Conservation (phyloP, 2,113 vertebrate species). For the Xiphias gladius region DNA sequence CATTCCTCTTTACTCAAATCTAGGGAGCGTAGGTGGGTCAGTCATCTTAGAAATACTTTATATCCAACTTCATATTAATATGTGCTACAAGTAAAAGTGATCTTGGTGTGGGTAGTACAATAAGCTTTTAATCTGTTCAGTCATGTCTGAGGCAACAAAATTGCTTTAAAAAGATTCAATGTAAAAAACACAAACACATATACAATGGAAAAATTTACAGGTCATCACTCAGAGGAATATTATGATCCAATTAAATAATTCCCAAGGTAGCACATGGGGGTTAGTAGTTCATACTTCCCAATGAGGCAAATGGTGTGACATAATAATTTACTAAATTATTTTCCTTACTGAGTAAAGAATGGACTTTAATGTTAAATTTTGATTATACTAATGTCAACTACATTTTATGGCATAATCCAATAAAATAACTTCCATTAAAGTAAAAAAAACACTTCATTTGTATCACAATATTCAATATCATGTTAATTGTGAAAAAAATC, state of each 20-base stretch:
- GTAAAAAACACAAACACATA: constrained; percentile 81
- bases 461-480: constrained; percentile 74
- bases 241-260: constrained; percentile 70
- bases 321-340: constrained; percentile 71
- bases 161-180: constrained; percentile 78
- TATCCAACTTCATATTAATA: constrained; percentile 74
- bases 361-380: constrained; percentile 53
- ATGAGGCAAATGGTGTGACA: constrained; percentile 60
- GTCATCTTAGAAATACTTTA: constrained; percentile 78
- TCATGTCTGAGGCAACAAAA: constrained; percentile 76
- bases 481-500: constrained; percentile 53
- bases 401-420: constrained; percentile 58
- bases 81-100: constrained; percentile 75
- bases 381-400: constrained; percentile 52
- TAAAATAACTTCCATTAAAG: constrained; percentile 67
- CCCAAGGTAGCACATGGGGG: constrained; percentile 45
- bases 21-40: constrained; percentile 75
- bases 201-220: constrained; percentile 76
- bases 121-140: constrained; percentile 79
- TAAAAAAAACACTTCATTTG: constrained; percentile 73
- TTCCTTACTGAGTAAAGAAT: constrained; percentile 52
- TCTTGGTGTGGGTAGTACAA: constrained; percentile 73
- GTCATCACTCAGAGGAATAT: constrained; percentile 62
- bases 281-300: constrained; percentile 49
- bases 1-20: constrained; percentile 81